Evolutionary conservation across 2,888 invertebrate species (phyloP), one percentile per base, ranked within the genome.

Genomic region (Hirudinaria manillensis): DNA sequence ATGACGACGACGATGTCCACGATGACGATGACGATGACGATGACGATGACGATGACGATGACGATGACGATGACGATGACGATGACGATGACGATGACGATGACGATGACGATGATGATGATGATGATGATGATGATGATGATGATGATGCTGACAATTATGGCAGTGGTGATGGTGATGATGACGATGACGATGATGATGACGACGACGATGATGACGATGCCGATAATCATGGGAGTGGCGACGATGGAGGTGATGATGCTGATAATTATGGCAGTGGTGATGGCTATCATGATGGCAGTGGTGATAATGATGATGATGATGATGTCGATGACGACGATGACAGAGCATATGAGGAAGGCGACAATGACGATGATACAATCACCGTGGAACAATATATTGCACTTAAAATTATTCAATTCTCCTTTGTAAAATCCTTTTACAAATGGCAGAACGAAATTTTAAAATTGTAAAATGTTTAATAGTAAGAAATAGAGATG

Each of bases 1-100:
- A 45, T 45, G 45, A 45, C 10, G 6, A 68, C 21, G 34, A 68
- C 13, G 67, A 67, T 34, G 67, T 7, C 24, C 7, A 67, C 24
- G 67, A 67, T 67, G 67, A 67, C 3, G 67, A 67, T 24, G 67
- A 67, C 29, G 67, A 67, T 24, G 67, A 67, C 29, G 67, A 67
- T 67, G 67, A 24, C 24, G 67, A 67, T 67, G 67, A 67, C 24
- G 67, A 67, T 67, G 67, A 67, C 29, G 67, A 67, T 13, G 56
- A 56, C 27, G 56, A 56, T 13, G 56, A 56, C 13, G 56, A 56
- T 56, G 56, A 56, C 13, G 56, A 13, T 56, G 29, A 34, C 7
- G 56, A 13, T 56, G 56, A 56, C 24, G 67, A 67, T 67, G 67
- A 67, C 24, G 67, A 67, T 67, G 67, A 67, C 24, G 67, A 67